Evolutionary conservation across 2,888 invertebrate genomes (phyloP).

Genomic region (Apoderus coryli): DNA sequence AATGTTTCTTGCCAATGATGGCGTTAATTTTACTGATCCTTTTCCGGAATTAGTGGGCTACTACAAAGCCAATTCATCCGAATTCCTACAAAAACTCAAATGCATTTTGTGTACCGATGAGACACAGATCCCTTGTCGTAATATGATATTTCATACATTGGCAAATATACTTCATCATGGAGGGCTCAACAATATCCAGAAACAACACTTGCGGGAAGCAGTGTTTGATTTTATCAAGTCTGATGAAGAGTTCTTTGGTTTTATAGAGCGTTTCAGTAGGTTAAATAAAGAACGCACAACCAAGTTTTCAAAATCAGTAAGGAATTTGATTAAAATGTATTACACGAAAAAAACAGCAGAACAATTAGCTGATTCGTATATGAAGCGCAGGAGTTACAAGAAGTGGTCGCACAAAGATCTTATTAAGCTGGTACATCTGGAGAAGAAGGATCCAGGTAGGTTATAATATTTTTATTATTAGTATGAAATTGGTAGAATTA

Average conservation of each 20-base stretch:
- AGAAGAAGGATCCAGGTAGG: slow-evolving; percentile 36
- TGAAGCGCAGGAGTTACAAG: slow-evolving; percentile 44
- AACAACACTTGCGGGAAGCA: neutral
- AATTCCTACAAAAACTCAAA: too few species aligned
- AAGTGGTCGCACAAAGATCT: slow-evolving; percentile 62
- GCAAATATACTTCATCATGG: neutral
- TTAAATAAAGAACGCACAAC: neutral
- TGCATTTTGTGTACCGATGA: neutral
- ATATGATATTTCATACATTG: neutral
- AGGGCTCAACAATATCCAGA: neutral
- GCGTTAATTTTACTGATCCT: too few species aligned
- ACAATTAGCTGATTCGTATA: slow-evolving; percentile 47
- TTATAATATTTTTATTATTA: too few species aligned
- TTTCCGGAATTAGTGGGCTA: too few species aligned
- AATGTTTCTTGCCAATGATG: too few species aligned
- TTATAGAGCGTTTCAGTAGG: slow-evolving; percentile 24
- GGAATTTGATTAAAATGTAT: slow-evolving; percentile 48
- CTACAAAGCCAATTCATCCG: too few species aligned
- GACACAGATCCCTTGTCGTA: neutral
- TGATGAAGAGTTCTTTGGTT: slow-evolving; percentile 36
- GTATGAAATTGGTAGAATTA: too few species aligned
- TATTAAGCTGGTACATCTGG: slow-evolving; percentile 46
- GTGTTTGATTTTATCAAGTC: slow-evolving; percentile 40
- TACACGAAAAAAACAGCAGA: slow-evolving; percentile 45
- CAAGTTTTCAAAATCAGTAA: slow-evolving; percentile 29